These are phyloP conservation scores for Lasius platythorax DNA, from an alignment of 2,888 invertebrate species.

Conservation along the genomic window DNA sequence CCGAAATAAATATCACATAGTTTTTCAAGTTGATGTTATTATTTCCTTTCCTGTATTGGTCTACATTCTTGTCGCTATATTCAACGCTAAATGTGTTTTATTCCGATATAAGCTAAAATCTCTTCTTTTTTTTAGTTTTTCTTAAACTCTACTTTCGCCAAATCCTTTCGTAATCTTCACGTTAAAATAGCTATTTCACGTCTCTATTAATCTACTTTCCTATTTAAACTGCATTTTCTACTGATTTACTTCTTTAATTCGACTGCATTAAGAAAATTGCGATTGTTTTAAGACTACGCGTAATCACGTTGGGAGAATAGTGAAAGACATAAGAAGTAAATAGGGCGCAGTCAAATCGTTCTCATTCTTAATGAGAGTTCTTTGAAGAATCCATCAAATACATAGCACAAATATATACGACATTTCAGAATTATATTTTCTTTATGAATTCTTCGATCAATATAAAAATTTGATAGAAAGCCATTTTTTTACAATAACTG, in stretches of 20 bases:
- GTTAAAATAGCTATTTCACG: constrained; percentile 10
- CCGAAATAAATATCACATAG: background rate
- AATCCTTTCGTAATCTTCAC: constrained; percentile 12
- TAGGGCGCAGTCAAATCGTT: background rate
- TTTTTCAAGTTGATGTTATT: background rate
- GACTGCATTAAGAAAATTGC: constrained; percentile 51
- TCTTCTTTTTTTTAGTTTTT: background rate
- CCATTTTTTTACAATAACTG: background rate
- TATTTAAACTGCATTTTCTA: constrained; percentile 7
- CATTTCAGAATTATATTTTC: background rate
- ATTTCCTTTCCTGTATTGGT: background rate
- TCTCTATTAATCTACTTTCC: constrained; percentile 17
- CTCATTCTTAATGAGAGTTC: background rate
- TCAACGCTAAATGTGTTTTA: background rate
- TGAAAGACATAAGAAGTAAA: background rate
- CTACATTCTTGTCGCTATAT: background rate
- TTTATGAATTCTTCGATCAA: background rate
- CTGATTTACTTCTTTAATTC: constrained; percentile 1
- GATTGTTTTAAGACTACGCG: constrained; percentile 16
- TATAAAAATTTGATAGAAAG: constrained; percentile 9
- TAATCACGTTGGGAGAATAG: constrained; percentile 5
- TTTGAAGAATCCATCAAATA: constrained; percentile 8
- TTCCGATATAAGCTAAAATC: background rate
- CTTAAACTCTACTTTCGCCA: background rate
- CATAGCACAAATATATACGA: background rate